Percentiles rank a stretch among this genome's conserved stretches.
Conservation (phyloP, 2,888 invertebrate genomes). For the Stictocephala bisonia region DNA sequence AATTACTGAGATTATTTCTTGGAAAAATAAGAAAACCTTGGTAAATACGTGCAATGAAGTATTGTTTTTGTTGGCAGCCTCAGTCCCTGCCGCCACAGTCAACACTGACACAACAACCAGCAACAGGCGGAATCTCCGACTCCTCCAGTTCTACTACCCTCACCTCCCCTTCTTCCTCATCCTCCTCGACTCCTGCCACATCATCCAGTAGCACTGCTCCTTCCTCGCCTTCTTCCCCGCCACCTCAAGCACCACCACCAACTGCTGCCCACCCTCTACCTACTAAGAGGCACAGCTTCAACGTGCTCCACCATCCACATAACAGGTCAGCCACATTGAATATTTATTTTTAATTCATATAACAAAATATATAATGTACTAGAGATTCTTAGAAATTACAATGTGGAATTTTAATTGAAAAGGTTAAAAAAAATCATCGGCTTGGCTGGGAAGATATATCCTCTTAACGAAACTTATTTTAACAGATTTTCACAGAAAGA, state of each 20-base stretch:
- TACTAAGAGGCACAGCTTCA: constrained; percentile 50
- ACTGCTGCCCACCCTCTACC: constrained; percentile 40
- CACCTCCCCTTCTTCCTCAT: constrained; percentile 60
- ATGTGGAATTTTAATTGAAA: no score
- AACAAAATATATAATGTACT: no score
- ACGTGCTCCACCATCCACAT: constrained; percentile 44
- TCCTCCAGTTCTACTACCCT: constrained; percentile 51
- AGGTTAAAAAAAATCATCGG: no score
- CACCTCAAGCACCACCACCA: constrained; percentile 61
- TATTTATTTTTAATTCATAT: no score
- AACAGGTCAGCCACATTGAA: constrained; percentile 1
- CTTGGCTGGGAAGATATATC: no score
- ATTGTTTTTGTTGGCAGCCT: background rate
- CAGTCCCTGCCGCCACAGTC: background rate
- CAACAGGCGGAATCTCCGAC: constrained; percentile 17
- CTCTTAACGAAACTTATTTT: no score
- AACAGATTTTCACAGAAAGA: no score
- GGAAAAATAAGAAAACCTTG: no score
- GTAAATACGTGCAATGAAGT: no score
- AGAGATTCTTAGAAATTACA: no score
- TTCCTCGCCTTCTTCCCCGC: constrained; percentile 77
- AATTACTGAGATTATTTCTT: no score
- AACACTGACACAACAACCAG: constrained; percentile 62
- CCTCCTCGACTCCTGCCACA: constrained; percentile 75
- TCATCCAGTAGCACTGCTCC: constrained; percentile 79